Base-by-base conservation (phyloP, 2,888 invertebrate species). In the Rhopalosiphum nymphaeae region DNA sequence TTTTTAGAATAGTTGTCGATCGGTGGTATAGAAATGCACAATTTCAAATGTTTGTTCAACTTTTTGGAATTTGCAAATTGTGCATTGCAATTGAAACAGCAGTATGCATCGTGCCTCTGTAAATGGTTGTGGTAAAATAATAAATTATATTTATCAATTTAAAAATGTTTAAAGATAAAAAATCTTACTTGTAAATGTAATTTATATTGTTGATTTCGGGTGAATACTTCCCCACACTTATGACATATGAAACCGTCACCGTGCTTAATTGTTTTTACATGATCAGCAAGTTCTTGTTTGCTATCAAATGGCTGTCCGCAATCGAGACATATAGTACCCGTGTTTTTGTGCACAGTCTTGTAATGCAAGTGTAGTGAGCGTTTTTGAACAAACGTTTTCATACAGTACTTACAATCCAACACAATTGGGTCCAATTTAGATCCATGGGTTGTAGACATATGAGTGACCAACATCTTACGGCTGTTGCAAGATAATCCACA, bases 311-410 rank as follows among this genome's bases (percentile, higher is more conserved):
- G 78, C 42, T 91, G 94, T 44, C 94, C 94, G 7, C 94, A 94
- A 61, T 86, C 94, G 3, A 91, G 86, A 36, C 94, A 94, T 53
- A 94, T 44, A 25, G 57, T 61, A 13, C 85, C 94, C 3, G 49
- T 86, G 25, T 94, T 91, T 53, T 87, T 86, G 67, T 94, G 94
- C 10, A 86, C 49, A 11, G 91, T 90, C 91, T 94, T 94, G 86
- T 87, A 94, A 53, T 94, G 94, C 10, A 57, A 53, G 53, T 91
- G 67, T 44, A 94, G 61, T 21, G 94, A 94, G 53, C 94, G 94
- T 87, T 90, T 91, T 53, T 94, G 94, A 61, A 94, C 94, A 67
- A 94, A 94, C 21, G 94, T 94, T 53, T 94, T 94, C 36, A 57
- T n/a, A 87, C 94, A 94, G 44, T 84, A 86, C 29, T 90, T 86